A percentile compares a stretch with the other conserved stretches of the same genome.
phyloP scores from a whole-genome alignment of 2,888 invertebrate genomes.

The Caenorhabditis macrosperma region DNA sequence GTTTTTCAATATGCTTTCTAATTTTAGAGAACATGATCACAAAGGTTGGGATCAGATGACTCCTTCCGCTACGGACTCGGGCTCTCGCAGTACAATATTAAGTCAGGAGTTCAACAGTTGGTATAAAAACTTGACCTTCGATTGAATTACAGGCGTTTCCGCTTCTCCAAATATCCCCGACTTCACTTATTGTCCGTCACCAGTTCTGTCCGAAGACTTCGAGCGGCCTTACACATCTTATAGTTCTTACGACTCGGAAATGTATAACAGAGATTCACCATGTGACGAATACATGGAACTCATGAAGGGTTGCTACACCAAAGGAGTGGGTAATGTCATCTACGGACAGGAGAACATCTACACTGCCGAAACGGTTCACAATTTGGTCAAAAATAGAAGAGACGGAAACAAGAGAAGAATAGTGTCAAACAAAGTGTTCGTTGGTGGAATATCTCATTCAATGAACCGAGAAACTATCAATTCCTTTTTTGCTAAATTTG shows the following conservation, averaged over 20 bases:
- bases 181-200: slow-evolving; percentile 4
- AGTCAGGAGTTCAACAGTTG: neutral
- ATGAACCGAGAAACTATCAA: slow-evolving; percentile 48
- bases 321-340: neutral
- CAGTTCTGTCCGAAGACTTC: slow-evolving; percentile 1
- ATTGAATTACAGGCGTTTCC: slow-evolving; percentile 4
- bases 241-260: neutral
- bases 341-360: slow-evolving; percentile 26
- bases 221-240: neutral
- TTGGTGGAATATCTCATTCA: slow-evolving; percentile 47
- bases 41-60: neutral
- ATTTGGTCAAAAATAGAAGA: slow-evolving; percentile 38
- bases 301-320: neutral
- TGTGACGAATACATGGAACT: neutral
- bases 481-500: slow-evolving; percentile 43
- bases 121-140: neutral
- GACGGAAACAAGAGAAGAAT: slow-evolving; percentile 7
- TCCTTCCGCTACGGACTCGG: slow-evolving; percentile 9
- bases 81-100: slow-evolving; percentile 1
- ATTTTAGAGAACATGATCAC: neutral
- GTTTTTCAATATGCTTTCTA: neutral
- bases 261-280: neutral
- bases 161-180: slow-evolving; percentile 5
- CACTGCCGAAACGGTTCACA: slow-evolving; percentile 49
- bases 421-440: slow-evolving; percentile 58